Conservation (phyloP, 2,888 invertebrate species). For the Caradrina kadenii region DNA sequence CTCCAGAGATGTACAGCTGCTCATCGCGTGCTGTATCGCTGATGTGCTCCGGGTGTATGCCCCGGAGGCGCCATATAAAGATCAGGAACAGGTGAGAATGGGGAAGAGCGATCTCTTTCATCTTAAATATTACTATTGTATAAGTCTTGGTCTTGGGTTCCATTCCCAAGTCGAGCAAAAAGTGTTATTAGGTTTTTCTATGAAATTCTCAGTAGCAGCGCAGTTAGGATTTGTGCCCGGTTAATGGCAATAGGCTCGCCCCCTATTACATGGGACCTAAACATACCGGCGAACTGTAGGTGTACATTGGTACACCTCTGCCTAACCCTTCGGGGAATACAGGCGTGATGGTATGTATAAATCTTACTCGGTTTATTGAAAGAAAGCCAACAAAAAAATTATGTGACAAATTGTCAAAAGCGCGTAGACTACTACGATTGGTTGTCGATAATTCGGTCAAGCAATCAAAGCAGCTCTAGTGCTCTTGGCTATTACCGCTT, state of each 20-base stretch:
- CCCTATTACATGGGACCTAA: no score
- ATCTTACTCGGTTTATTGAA: not conserved
- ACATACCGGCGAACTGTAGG: no score
- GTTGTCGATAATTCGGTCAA: not conserved
- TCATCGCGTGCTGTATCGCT: slow-evolving; percentile 99
- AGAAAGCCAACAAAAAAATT: not conserved
- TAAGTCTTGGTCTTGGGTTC: no score
- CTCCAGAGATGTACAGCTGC: slow-evolving; percentile 97
- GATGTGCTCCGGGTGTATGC: slow-evolving; percentile 99
- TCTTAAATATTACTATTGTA: not conserved
- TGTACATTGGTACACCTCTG: no score
- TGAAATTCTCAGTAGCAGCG: no score
- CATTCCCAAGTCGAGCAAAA: no score
- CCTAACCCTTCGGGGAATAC: no score
- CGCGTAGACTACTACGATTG: no score
- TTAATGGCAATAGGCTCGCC: no score
- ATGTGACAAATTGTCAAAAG: not conserved
- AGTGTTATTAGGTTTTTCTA: no score
- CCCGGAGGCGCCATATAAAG: slow-evolving; percentile 99
- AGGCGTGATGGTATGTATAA: no score
- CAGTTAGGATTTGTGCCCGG: no score
- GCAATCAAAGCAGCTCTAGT: not conserved
- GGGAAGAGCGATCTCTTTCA: not conserved
- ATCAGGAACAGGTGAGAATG: slow-evolving; percentile 95
- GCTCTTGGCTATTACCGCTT: not conserved